Percentiles rank a stretch among this genome's conserved stretches.
These are phyloP conservation scores for Archips xylosteana DNA, from an alignment of 2,888 invertebrate genomes.

Conservation along the genomic window DNA sequence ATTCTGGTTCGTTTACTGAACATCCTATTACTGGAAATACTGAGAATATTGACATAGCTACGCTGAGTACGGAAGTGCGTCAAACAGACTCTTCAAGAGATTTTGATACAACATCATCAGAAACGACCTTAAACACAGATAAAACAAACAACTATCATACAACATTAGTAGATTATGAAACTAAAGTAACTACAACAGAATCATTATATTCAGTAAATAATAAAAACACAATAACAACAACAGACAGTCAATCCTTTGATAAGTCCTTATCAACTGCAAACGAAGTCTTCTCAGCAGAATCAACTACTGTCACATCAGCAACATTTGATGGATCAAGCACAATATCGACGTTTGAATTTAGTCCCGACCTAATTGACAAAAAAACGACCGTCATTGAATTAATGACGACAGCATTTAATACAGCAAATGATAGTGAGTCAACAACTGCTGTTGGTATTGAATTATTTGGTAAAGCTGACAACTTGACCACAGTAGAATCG, in stretches of 20 bases:
- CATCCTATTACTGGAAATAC: not conserved
- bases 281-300: not conserved
- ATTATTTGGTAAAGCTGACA: not conserved
- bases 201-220: not conserved
- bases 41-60: not conserved
- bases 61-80: not conserved
- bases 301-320: not conserved
- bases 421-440: not conserved
- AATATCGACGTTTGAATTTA: no score
- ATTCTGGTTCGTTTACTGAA: not conserved
- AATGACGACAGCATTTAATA: not conserved
- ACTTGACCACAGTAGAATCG: not conserved
- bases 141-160: not conserved
- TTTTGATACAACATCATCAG: not conserved
- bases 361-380: no score
- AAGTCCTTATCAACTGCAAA: not conserved
- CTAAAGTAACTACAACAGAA: not conserved
- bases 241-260: not conserved
- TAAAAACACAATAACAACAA: not conserved
- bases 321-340: not conserved
- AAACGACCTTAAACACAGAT: not conserved
- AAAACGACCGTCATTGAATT: not conserved
- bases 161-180: not conserved
- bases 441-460: not conserved
- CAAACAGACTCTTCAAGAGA: not conserved